Percentiles rank a stretch among this genome's conserved stretches.
These are phyloP conservation scores for Passer montanus DNA, from an alignment of 2,113 vertebrate genomes.

Conservation along the genomic window DNA sequence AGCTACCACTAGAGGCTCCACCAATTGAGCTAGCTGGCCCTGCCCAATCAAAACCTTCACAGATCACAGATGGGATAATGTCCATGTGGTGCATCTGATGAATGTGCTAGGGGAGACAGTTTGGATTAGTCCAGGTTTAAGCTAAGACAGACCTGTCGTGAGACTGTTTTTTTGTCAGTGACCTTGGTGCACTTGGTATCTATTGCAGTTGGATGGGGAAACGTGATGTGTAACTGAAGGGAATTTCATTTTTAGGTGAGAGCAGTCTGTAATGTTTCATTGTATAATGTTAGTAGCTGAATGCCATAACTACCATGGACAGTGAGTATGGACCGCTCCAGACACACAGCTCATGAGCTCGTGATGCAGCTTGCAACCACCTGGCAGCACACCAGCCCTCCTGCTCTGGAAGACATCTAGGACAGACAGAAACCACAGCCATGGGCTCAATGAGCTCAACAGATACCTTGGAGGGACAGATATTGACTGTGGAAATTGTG, in stretches of 20 bases:
- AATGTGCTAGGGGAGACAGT: neutral
- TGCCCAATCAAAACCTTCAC: neutral
- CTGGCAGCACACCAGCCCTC: neutral
- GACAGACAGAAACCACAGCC: neutral
- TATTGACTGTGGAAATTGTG: neutral
- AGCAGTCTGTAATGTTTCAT: neutral
- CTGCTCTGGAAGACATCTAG: neutral
- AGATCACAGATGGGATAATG: neutral
- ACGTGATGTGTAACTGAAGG: neutral
- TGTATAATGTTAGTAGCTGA: neutral
- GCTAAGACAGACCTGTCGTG: neutral
- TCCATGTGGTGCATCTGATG: neutral
- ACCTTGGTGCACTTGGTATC: neutral
- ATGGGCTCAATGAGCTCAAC: neutral
- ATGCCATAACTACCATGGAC: neutral
- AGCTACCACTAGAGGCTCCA: neutral
- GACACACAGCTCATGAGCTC: accelerated
- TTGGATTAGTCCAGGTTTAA: neutral
- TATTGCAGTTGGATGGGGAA: neutral
- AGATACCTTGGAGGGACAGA: neutral
- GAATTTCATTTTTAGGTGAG: neutral
- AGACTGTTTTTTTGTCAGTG: neutral
- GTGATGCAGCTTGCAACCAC: neutral
- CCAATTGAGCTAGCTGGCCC: neutral
- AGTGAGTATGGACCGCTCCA: neutral